Evolutionary conservation across 2,113 vertebrate species (phyloP).

Genomic region (Corythoichthys intestinalis): DNA sequence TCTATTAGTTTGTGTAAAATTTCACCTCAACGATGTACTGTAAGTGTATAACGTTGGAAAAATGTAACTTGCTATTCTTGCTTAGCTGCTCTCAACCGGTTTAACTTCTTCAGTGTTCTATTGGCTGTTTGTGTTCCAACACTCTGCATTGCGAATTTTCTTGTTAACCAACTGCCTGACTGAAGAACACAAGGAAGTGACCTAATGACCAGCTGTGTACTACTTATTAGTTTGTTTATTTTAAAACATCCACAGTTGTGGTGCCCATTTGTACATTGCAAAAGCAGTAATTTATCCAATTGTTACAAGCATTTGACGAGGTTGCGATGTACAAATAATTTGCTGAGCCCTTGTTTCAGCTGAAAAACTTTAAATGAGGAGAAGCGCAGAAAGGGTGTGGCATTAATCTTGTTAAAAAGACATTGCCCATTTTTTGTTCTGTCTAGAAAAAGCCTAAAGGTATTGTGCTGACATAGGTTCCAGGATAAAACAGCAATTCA

Average conservation of each 20-base stretch:
- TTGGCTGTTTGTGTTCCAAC: neutral
- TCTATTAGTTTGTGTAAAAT: neutral
- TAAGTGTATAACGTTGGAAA: neutral
- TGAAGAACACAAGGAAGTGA: constrained; percentile 25
- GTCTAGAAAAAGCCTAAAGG: too few species aligned
- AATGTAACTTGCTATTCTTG: neutral
- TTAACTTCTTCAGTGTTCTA: neutral
- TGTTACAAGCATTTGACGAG: neutral
- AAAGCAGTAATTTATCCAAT: neutral
- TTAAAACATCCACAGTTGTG: neutral
- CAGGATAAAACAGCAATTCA: too few species aligned
- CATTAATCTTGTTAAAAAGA: neutral
- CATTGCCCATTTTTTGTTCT: neutral
- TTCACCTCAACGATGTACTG: neutral
- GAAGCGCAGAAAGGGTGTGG: neutral
- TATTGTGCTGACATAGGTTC: too few species aligned
- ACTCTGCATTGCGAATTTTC: neutral
- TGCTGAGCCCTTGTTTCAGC: constrained; percentile 14
- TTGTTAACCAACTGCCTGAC: neutral
- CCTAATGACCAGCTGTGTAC: constrained; percentile 51
- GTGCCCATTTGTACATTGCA: neutral
- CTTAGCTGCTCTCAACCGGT: neutral
- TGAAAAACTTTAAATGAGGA: constrained; percentile 50
- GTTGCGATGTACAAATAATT: neutral
- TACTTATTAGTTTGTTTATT: constrained; percentile 37